Evolutionary conservation across 1,140 invertebrate species (phyloP), one percentile per base, ranked within the genome.

Genomic region (Drosophila sproati): DNA sequence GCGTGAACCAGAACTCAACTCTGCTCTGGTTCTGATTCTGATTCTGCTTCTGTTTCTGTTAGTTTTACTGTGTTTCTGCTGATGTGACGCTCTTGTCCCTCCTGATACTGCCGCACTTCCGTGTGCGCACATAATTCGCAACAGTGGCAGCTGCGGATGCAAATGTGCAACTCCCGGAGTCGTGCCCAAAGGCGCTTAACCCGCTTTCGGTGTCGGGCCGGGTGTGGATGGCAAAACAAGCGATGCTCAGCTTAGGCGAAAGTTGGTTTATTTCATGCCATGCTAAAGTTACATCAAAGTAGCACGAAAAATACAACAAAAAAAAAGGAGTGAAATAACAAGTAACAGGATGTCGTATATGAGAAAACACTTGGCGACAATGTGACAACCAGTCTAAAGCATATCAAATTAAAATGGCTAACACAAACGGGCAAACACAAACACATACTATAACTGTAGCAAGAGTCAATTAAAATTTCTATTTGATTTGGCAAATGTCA

Each of bases 381-480:
- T 63, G 52, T 73, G 64, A 43, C 72, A 67, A 62, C 41, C 48
- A 57, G 64, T 45, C 47, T 72, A 67, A 64, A 75, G 61, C 77
- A 68, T 78, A 76, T 78, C 77, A 78, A 78, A 78, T 76, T 78
- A 78, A 78, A 76, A 72, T 76, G 62, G 60, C 64, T 47, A 48
- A 51, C 64, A 60, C 35, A 64, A 34, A 32, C 37, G 73, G 29
- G 50, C 20, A 63, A 20, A 52, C 47, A 61, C 34, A 72, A 7
- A 20, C 10, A 29, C 5, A 37, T 3, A 52, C 35, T 43, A 41
- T 78, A 76, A 41, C 51, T 67, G 57, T 55, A 74, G 70, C 77
- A 83, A 88, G 76, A 87, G 83, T 87, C 83, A 87, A 87, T 87
- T 87, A 87, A 87, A 87, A 87, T 87, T 87, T 87, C 83, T 87